Conservation (phyloP, 2,888 invertebrate genomes). For the Cryptosula pallasiana region DNA sequence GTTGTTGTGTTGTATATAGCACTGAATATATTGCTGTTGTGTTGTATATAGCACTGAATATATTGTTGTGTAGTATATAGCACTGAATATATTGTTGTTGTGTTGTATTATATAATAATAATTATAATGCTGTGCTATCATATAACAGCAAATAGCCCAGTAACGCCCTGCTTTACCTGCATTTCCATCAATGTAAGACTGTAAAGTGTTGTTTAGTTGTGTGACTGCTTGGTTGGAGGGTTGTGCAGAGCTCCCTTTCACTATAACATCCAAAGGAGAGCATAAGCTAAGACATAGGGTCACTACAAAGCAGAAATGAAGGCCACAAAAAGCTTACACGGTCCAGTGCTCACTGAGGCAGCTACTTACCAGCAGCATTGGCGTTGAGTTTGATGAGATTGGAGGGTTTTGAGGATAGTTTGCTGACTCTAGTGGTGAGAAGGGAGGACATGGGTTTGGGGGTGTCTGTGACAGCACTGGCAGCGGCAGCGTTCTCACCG, state of each 20-base stretch:
- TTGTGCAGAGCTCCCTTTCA: slow-evolving; percentile 11
- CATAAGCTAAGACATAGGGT: no score
- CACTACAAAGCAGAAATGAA: no score
- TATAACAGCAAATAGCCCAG: background rate
- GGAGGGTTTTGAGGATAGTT: background rate
- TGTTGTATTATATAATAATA: no score
- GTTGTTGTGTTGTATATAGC: no score
- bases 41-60: no score
- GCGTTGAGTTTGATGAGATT: slow-evolving; percentile 15
- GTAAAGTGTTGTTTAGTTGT: slow-evolving; percentile 46
- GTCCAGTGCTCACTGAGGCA: no score
- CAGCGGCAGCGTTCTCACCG: background rate
- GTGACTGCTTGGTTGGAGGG: slow-evolving; percentile 43
- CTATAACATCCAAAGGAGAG: no score
- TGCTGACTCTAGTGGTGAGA: background rate
- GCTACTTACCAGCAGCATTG: background rate
- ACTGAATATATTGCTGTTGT: no score
- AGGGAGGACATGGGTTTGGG: slow-evolving; percentile 19
- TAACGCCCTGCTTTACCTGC: slow-evolving; percentile 34
- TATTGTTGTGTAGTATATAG: no score
- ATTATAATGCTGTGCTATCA: no score
- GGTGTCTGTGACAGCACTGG: background rate
- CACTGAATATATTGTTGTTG: no score
- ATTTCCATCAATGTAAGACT: slow-evolving; percentile 47
- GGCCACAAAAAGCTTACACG: no score